Evolutionary conservation across 1,140 invertebrate species (phyloP).

Genomic region (Papilio xuthus): DNA sequence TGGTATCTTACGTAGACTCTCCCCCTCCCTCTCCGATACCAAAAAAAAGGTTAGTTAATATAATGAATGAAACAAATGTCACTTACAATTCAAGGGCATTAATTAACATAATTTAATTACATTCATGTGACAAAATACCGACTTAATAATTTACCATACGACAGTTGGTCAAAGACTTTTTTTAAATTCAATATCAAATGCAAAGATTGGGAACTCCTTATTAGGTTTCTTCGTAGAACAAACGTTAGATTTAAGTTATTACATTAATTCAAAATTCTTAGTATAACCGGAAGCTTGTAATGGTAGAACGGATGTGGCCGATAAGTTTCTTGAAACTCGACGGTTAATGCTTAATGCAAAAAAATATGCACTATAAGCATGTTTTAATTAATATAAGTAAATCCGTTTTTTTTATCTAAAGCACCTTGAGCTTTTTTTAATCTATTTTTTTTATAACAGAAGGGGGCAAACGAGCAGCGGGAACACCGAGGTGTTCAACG

Average conservation of each 20-base stretch:
- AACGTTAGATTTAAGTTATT: not conserved
- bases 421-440: too few relatives aligned
- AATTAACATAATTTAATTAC: not conserved
- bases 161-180: too few relatives aligned
- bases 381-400: not conserved
- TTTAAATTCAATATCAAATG: too few relatives aligned
- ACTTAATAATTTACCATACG: too few relatives aligned
- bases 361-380: not conserved
- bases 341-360: not conserved
- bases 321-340: conserved; percentile 17
- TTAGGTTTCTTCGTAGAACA: not conserved
- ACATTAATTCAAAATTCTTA: not conserved
- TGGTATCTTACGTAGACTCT: too few relatives aligned
- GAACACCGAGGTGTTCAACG: too few relatives aligned
- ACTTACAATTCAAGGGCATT: not conserved
- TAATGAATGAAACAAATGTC: not conserved
- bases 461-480: too few relatives aligned
- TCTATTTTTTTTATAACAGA: too few relatives aligned
- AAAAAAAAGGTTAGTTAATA: too few relatives aligned
- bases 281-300: conserved; percentile 1
- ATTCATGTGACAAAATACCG: not conserved
- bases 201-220: too few relatives aligned
- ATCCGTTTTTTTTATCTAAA: too few relatives aligned
- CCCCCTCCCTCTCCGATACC: too few relatives aligned
- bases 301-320: not conserved